Conservation (phyloP, 1,140 invertebrate genomes). For the Drosophila trapezifrons region DNA sequence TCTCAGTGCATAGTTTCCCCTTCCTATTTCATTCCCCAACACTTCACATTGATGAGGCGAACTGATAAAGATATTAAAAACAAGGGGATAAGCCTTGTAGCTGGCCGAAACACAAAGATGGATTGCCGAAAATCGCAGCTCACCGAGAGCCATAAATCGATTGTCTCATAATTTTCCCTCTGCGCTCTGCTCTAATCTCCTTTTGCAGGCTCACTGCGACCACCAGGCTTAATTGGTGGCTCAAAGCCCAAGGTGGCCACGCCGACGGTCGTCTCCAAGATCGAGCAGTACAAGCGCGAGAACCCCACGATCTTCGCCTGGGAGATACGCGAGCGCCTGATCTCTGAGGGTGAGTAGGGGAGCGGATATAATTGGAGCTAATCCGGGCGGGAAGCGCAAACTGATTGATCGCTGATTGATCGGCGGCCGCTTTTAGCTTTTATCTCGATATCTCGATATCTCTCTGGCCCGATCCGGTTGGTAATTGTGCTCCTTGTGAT, state of each 20-base stretch:
- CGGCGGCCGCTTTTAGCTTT: constrained; percentile 46
- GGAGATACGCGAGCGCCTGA: constrained; percentile 97
- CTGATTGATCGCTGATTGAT: constrained; percentile 51
- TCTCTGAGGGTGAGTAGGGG: constrained; percentile 94
- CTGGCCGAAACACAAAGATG: constrained; percentile 20
- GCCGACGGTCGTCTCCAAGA: constrained; percentile 96
- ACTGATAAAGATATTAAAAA: constrained; percentile 77
- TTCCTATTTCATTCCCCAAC: constrained; percentile 6
- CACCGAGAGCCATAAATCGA: constrained; percentile 31
- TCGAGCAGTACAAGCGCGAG: constrained; percentile 97
- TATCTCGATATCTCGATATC: constrained; percentile 12
- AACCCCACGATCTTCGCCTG: constrained; percentile 99
- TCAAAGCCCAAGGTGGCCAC: constrained; percentile 99
- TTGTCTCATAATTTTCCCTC: constrained; percentile 30
- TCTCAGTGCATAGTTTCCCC: constrained; percentile 6
- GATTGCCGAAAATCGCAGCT: constrained; percentile 38
- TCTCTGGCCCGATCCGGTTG: constrained; percentile 9
- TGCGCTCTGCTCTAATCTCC: constrained; percentile 15
- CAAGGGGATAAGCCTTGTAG: constrained; percentile 28
- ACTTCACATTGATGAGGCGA: constrained; percentile 40
- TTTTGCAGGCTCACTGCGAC: constrained; percentile 93
- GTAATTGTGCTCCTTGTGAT: constrained; percentile 49
- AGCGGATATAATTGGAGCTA: constrained; percentile 56
- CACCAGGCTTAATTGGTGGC: constrained; percentile 98
- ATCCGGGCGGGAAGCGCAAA: constrained; percentile 27